Conservation (phyloP, 2,113 vertebrate species). For the Perca flavescens region DNA sequence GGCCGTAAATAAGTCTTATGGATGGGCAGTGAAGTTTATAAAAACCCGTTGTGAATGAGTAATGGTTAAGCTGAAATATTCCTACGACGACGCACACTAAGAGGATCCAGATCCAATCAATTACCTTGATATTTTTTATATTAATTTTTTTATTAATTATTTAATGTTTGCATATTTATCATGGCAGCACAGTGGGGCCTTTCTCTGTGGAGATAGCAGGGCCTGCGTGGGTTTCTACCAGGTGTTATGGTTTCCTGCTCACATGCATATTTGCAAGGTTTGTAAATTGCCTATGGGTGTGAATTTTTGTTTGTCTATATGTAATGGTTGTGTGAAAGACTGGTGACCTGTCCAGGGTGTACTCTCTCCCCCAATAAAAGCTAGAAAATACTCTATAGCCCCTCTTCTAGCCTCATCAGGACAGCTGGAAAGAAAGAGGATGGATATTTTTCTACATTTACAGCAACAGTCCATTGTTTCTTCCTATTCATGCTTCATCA, state of each 20-base stretch:
- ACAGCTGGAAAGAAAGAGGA: neutral
- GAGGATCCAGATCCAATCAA: neutral
- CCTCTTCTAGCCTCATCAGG: neutral
- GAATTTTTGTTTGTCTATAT: constrained; percentile 5
- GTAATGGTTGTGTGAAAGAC: neutral
- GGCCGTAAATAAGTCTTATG: neutral
- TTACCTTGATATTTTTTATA: neutral
- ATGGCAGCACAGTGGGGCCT: constrained; percentile 1
- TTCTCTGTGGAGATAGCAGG: neutral
- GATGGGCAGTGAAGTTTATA: neutral
- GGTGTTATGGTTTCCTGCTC: constrained; percentile 9
- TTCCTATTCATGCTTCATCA: constrained; percentile 2
- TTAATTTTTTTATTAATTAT: neutral
- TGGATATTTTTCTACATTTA: neutral
- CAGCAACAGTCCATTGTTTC: neutral
- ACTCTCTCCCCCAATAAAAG: neutral
- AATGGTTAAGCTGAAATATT: neutral
- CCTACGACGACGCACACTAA: neutral
- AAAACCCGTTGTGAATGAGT: constrained; percentile 1
- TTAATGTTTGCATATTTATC: neutral
- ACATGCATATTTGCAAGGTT: neutral
- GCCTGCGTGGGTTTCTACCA: neutral
- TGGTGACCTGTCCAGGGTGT: neutral
- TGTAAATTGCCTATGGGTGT: constrained; percentile 12
- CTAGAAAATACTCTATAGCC: neutral